Evolutionary conservation across 2,113 vertebrate genomes (phyloP), one percentile per base, ranked within the genome.

Genomic region (Rhombomys opimus): DNA sequence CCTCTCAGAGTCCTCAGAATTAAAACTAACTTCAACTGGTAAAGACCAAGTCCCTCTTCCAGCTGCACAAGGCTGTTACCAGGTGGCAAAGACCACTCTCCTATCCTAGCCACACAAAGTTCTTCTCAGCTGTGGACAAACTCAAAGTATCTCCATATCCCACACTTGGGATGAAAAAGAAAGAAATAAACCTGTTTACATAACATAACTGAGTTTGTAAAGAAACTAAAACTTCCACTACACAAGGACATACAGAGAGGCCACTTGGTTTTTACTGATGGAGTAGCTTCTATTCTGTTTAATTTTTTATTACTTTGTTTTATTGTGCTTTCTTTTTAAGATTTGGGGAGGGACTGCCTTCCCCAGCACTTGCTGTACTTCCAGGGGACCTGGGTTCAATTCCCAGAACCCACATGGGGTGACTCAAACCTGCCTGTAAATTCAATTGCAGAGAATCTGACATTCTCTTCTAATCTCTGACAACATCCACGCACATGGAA

Each of bases 231-330:
- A 46, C 46, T 46, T 46, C 46, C 46, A 46, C 46, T 30, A 5
- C 13, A 35, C 18, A 73, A 73, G n/a, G 38, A 73, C 72, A 57
- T 23, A 9, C 72, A 38, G 20, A 22, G 72, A n/a, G n/a, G n/a
- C n/a, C 27, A 18, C 15, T 9, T 11, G n/a, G 2, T 4, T 54
- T 68, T 13, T 38, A 25, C 38, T 41, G 2, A 3, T 15, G 0
- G 3, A 15, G 30, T 54, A 59, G 5, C 23, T 32, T 54, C 61
- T 65, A 18, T 5, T 68, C 65, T 54, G 1, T 38, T 72, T 23
- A 5, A 2, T 27, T 87, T 38, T 57, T 32, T 7, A 35, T 22
- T 27, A 50, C 38, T 68, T 67, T 20, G 17, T 35, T 50, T 50
- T 86, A 68, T 22, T 50, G 27, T 68, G 27, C 7, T 50, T 86